These are phyloP conservation scores for Urophycis tenuis DNA, from an alignment of 2,797 vertebrate genomes.

Conservation along the genomic window DNA sequence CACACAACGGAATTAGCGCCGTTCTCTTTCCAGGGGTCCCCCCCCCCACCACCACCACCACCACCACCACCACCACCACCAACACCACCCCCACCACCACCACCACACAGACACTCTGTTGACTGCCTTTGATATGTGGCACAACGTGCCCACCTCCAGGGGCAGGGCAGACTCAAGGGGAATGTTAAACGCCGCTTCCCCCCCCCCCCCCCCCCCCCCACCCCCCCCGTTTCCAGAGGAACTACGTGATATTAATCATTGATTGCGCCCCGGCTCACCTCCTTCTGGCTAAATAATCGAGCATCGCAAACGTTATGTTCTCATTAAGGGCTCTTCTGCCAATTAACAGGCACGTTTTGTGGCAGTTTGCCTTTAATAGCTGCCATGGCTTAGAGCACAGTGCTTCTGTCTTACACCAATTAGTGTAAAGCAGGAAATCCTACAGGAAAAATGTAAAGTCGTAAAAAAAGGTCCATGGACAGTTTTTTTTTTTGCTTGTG, in stretches of 20 bases:
- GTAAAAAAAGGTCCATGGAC: background rate
- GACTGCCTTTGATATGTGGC: constrained; percentile 67
- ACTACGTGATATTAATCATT: constrained; percentile 72
- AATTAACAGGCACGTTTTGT: constrained; percentile 53
- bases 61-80: background rate
- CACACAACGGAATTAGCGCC: constrained; percentile 44
- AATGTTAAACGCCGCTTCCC: constrained; percentile 69
- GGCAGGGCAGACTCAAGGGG: constrained; percentile 60
- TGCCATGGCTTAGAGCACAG: background rate
- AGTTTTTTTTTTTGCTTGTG: no score
- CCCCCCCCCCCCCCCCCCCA: no score
- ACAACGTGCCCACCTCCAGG: constrained; percentile 62
- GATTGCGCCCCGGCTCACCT: constrained; percentile 47
- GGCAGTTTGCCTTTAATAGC: constrained; percentile 31
- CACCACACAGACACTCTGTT: constrained; percentile 24
- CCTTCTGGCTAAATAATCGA: constrained; percentile 52
- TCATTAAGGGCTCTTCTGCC: constrained; percentile 48
- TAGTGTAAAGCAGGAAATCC: background rate
- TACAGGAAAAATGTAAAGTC: constrained; percentile 1
- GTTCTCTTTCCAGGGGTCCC: constrained; percentile 42
- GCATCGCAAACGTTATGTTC: constrained; percentile 55
- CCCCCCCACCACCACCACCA: background rate
- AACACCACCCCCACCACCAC: background rate
- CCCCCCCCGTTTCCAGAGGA: constrained; percentile 68
- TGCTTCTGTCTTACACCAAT: background rate